Evolutionary conservation across 2,797 vertebrate genomes (phyloP).

Genomic region (Notamacropus eugenii): DNA sequence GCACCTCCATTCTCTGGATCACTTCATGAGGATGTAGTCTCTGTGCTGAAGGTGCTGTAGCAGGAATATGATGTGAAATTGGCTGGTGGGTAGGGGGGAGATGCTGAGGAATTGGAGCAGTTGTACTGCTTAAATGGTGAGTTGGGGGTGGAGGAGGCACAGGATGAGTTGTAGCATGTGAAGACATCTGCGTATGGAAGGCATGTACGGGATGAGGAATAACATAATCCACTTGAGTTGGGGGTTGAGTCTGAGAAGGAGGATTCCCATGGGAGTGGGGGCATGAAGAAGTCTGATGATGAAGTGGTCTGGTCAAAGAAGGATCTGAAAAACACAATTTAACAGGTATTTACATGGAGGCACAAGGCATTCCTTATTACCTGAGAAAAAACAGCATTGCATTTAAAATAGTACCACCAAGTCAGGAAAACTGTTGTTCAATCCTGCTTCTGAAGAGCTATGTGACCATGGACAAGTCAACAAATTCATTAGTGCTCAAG

Average conservation of each 20-base stretch:
- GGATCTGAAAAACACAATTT: conserved; percentile 88
- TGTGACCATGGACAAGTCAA: neutral
- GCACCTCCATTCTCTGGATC: conserved; percentile 98
- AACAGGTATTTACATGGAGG: neutral
- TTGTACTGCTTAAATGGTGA: conserved; percentile 91
- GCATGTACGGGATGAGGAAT: conserved; percentile 96
- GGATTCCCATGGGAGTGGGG: conserved; percentile 96
- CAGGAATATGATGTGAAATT: conserved; percentile 92
- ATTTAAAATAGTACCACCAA: neutral
- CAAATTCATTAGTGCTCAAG: neutral
- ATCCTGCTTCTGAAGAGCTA: neutral
- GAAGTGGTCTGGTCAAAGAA: conserved; percentile 94
- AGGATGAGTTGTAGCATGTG: conserved; percentile 92
- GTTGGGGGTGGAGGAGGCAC: conserved; percentile 89
- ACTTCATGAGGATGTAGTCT: conserved; percentile 95
- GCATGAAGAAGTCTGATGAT: conserved; percentile 95
- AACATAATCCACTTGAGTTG: conserved; percentile 94
- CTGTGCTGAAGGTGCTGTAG: conserved; percentile 92
- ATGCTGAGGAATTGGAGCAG: conserved; percentile 93
- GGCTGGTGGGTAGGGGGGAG: conserved; percentile 93
- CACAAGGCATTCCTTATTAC: neutral
- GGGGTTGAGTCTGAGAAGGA: conserved; percentile 91
- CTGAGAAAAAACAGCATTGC: neutral
- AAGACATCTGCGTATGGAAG: conserved; percentile 93
- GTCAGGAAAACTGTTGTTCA: neutral